phyloP scores from a whole-genome alignment of 2,113 vertebrate species.

The Heptranchias perlo region DNA sequence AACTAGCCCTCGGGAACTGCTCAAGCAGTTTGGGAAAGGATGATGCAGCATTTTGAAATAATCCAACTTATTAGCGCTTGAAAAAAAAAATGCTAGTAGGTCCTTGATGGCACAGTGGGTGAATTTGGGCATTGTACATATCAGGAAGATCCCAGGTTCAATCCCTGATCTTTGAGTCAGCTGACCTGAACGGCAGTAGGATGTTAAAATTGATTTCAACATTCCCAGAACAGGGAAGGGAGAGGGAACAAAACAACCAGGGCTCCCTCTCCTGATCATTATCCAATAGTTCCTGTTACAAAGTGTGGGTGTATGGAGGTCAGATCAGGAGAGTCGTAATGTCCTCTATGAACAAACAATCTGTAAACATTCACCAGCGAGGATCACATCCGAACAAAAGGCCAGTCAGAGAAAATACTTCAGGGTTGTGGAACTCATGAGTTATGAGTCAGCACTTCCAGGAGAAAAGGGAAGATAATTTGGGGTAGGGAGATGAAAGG shows the following conservation, averaged over 20 bases:
- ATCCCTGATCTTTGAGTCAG: too few species aligned
- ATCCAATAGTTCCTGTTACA: background rate
- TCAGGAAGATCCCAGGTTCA: background rate
- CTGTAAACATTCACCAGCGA: background rate
- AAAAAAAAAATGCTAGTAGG: background rate
- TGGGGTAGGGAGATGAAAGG: too few species aligned
- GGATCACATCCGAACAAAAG: background rate
- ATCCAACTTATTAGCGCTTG: background rate
- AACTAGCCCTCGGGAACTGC: background rate
- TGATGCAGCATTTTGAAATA: background rate
- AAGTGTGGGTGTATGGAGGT: background rate
- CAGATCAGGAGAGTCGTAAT: background rate
- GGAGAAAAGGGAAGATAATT: background rate
- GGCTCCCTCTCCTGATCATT: background rate
- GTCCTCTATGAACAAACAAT: background rate
- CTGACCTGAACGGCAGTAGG: too few species aligned
- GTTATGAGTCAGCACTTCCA: background rate
- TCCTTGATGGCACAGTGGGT: background rate
- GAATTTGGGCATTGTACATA: background rate
- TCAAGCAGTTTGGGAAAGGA: background rate
- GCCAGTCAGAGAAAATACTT: background rate
- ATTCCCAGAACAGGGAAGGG: background rate
- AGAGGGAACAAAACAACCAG: too few species aligned
- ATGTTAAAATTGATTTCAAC: background rate
- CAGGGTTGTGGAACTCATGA: background rate